A percentile compares a stretch with the other conserved stretches of the same genome.
phyloP scores from a whole-genome alignment of 92 coral and sea anemone genomes.

The Desmophyllum pertusum region DNA sequence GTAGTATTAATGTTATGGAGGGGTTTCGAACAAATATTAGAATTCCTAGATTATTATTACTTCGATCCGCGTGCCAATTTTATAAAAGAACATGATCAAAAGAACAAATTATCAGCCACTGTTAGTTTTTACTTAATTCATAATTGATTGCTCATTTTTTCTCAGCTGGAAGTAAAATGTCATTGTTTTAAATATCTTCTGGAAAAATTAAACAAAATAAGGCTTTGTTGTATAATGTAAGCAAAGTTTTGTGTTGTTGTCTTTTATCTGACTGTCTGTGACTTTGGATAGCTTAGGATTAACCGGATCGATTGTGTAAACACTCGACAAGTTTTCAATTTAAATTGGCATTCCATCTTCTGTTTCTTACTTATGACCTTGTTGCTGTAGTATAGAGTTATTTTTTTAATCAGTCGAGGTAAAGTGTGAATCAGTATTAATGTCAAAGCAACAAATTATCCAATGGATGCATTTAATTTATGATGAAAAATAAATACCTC shows the following conservation, averaged over 20 bases:
- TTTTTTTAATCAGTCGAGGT: too few species aligned
- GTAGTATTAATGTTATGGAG: not conserved
- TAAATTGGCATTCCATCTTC: not conserved
- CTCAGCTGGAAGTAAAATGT: slow-evolving; percentile 3
- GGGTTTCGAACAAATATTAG: not conserved
- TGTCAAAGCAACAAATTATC: not conserved
- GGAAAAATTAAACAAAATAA: not conserved
- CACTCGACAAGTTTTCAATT: not conserved
- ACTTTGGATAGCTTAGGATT: not conserved
- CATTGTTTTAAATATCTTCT: not conserved
- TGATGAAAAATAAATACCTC: too few species aligned
- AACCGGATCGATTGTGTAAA: not conserved
- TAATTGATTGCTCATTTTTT: slow-evolving; percentile 38
- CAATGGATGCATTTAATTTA: too few species aligned
- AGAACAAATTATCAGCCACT: slow-evolving; percentile 10
- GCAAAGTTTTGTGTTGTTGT: not conserved
- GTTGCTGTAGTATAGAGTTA: not conserved
- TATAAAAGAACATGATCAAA: not conserved
- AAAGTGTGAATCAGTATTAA: too few species aligned
- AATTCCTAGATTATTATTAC: not conserved
- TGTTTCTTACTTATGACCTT: not conserved
- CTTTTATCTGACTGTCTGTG: not conserved
- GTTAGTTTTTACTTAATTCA: not conserved
- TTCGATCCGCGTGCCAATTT: slow-evolving; percentile 7
- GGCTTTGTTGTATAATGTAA: not conserved